Conservation (phyloP, 2,888 invertebrate genomes). For the Hipparchia sbordonii region DNA sequence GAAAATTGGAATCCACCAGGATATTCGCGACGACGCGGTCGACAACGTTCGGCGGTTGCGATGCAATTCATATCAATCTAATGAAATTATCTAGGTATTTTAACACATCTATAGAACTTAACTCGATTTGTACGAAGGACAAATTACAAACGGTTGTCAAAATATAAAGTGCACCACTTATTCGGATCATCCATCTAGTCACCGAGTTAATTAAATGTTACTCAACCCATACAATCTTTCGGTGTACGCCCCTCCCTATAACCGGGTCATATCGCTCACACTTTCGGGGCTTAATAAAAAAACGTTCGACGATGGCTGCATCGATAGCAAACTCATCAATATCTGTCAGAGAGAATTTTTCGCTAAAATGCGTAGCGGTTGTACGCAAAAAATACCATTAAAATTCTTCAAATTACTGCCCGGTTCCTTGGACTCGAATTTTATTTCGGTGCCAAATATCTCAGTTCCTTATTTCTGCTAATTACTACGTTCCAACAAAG, state of each 20-base stretch:
- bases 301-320: constrained; percentile 14
- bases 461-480: neutral
- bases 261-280: constrained; percentile 17
- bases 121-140: too few relatives aligned
- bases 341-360: constrained; percentile 28
- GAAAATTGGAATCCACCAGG: too few relatives aligned
- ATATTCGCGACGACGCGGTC: too few relatives aligned
- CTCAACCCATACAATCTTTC: neutral
- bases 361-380: constrained; percentile 23
- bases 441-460: constrained; percentile 13
- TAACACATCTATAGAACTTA: too few relatives aligned
- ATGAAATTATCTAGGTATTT: too few relatives aligned
- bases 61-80: too few relatives aligned
- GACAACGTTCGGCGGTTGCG: too few relatives aligned
- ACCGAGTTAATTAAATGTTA: neutral
- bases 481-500: neutral
- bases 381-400: constrained; percentile 33
- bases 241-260: neutral
- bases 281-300: constrained; percentile 18
- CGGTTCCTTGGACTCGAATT: constrained; percentile 1
- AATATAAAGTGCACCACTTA: too few relatives aligned
- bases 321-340: constrained; percentile 29
- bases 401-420: constrained; percentile 29
- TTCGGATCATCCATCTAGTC: too few relatives aligned
- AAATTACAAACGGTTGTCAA: neutral